Conservation (phyloP, 1,140 invertebrate genomes). For the Cherax destructor region DNA sequence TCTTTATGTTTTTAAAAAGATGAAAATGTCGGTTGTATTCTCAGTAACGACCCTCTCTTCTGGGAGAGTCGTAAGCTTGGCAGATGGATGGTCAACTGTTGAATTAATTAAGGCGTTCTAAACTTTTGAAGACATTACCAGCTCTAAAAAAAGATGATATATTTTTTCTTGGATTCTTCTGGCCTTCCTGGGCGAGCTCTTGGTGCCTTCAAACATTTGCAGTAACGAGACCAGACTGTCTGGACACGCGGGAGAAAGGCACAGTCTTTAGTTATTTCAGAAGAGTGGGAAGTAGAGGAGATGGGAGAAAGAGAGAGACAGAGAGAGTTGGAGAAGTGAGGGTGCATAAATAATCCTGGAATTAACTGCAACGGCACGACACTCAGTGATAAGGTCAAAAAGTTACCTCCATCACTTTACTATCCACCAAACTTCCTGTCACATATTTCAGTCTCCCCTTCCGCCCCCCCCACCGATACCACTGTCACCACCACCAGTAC, state of each 20-base stretch:
- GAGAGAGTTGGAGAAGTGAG: not conserved
- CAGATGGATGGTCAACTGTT: not conserved
- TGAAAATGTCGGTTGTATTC: not conserved
- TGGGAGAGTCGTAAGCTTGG: not conserved
- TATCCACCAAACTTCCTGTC: too few species aligned
- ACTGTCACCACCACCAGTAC: too few species aligned
- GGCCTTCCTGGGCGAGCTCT: not conserved
- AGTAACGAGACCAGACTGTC: not conserved
- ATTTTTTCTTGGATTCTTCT: not conserved
- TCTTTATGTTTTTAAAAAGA: not conserved
- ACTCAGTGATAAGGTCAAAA: too few species aligned
- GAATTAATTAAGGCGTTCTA: not conserved
- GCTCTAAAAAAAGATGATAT: not conserved
- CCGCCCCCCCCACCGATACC: too few species aligned
- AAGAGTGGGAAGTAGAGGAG: not conserved
- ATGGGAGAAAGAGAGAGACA: not conserved
- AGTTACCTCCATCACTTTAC: too few species aligned
- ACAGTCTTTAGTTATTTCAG: too few species aligned
- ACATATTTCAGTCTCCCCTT: too few species aligned
- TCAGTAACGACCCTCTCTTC: not conserved
- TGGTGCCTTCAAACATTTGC: not conserved
- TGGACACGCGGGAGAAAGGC: too few species aligned
- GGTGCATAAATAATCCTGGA: not conserved
- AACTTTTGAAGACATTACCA: not conserved
- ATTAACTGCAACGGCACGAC: too few species aligned